Evolutionary conservation across 2,888 invertebrate species (phyloP).

Genomic region (Brenthis daphne): DNA sequence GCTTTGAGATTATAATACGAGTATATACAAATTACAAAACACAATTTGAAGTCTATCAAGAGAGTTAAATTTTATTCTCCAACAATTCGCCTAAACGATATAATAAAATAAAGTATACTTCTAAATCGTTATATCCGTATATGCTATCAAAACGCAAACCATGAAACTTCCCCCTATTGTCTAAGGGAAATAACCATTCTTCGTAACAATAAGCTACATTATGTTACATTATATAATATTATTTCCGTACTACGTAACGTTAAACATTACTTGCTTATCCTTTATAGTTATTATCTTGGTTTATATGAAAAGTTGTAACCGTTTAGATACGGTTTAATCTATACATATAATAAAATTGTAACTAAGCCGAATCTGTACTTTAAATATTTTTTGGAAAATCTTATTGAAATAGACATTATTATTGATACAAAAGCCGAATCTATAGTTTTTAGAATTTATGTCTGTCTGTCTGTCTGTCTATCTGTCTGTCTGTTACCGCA

Average conservation of each 20-base stretch:
- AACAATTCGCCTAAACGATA: conserved; percentile 6
- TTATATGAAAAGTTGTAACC: not conserved
- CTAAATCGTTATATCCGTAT: conserved; percentile 28
- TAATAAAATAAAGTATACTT: conserved; percentile 2
- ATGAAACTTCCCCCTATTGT: conserved; percentile 40
- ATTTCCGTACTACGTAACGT: conserved; percentile 22
- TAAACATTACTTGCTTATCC: conserved; percentile 5
- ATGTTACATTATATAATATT: conserved; percentile 29
- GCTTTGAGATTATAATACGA: no score
- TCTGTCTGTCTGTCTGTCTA: no score
- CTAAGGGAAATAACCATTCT: conserved; percentile 32
- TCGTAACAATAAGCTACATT: conserved; percentile 32
- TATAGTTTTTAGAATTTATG: no score
- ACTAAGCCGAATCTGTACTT: no score
- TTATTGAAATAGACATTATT: no score
- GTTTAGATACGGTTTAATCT: not conserved
- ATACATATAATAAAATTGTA: no score
- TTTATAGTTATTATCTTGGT: conserved; percentile 1
- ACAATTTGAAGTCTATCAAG: no score
- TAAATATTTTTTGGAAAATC: no score
- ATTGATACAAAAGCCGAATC: no score
- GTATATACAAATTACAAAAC: no score
- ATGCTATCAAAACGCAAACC: conserved; percentile 28
- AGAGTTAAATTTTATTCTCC: not conserved
- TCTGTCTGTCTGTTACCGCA: no score